Base-by-base conservation (phyloP, 1,140 invertebrate genomes). In the Adoxophyes honmai region DNA sequence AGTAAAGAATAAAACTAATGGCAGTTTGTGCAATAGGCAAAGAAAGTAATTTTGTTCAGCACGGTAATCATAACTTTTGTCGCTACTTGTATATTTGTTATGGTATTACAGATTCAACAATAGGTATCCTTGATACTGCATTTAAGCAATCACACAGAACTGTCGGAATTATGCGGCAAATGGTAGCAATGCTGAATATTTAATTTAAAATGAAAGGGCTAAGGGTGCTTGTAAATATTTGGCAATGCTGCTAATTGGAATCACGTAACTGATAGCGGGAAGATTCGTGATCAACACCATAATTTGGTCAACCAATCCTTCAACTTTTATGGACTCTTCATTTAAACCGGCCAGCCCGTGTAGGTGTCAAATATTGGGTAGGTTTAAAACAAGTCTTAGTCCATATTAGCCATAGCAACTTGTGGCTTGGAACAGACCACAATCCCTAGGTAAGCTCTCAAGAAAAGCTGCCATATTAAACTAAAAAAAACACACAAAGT, bases 381-480 rank as follows among this genome's bases (percentile, higher is more conserved):
- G 21, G 2, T 28, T 28, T 28, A 28, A 28, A 28, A 28, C 21
- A 28, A 28, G 21, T 28, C 21, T 28, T 28, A 28, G 21, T 28
- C 2, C 21, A 3, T 28, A 28, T 28, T 28, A 28, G 21, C 21
- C 21, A 28, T 28, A 28, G 21, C 21, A 2, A 28, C 6, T 28
- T 28, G 21, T 6, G 21, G 6, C 21, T 3, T 28, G 21, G 21
- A 28, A 28, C 2, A 28, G 2, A 28, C 21, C 21, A 28, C 21
- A 28, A 56, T 68, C 35, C 71, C 65, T 73, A 75, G 62, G 75
- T 78, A 62, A 76, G 80, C 78, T 64, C 73, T 72, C 61, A 66
- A 72, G 75, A 68, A 75, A 79, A 78, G 79, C 74, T 87, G 81
- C 84, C 81, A 86, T 85, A 73, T 66, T 67, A 67, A 28, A 28